Evolutionary conservation across 2,797 vertebrate species (phyloP).

Genomic region (Gymnocypris eckloni): DNA sequence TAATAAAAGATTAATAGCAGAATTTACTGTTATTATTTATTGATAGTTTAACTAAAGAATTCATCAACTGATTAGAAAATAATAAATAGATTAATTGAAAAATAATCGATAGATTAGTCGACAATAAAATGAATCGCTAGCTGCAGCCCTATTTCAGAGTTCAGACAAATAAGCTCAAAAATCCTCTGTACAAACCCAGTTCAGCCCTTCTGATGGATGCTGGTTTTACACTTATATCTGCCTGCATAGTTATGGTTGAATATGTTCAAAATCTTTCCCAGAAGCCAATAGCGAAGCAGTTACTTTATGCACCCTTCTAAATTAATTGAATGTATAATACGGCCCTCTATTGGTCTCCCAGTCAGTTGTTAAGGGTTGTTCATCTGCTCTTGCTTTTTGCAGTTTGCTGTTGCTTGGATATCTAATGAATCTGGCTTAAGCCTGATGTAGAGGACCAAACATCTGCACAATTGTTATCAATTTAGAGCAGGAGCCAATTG

Average conservation of each 20-base stretch:
- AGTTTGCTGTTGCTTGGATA: not conserved
- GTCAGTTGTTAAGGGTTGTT: conserved; percentile 12
- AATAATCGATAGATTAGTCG: too few relatives aligned
- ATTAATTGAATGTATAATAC: not conserved
- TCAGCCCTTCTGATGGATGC: conserved; percentile 43
- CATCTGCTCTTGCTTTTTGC: not conserved
- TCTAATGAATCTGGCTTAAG: not conserved
- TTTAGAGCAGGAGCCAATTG: not conserved
- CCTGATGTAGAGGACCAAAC: not conserved
- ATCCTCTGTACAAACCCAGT: conserved; percentile 55
- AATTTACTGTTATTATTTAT: too few relatives aligned
- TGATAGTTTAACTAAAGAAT: too few relatives aligned
- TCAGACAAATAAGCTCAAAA: conserved; percentile 51
- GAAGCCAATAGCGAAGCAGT: not conserved
- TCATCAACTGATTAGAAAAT: too few relatives aligned
- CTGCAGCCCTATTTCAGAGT: conserved; percentile 14
- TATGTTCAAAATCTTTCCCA: conserved; percentile 7
- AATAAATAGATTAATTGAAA: too few relatives aligned
- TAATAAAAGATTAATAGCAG: too few relatives aligned
- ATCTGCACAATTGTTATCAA: conserved; percentile 11
- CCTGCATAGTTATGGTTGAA: conserved; percentile 30
- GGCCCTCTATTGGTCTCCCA: not conserved
- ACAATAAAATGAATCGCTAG: too few relatives aligned
- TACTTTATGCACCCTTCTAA: not conserved
- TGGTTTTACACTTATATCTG: conserved; percentile 56